Base-by-base conservation (phyloP, 2,797 vertebrate species). In the Pipistrellus nathusii region DNA sequence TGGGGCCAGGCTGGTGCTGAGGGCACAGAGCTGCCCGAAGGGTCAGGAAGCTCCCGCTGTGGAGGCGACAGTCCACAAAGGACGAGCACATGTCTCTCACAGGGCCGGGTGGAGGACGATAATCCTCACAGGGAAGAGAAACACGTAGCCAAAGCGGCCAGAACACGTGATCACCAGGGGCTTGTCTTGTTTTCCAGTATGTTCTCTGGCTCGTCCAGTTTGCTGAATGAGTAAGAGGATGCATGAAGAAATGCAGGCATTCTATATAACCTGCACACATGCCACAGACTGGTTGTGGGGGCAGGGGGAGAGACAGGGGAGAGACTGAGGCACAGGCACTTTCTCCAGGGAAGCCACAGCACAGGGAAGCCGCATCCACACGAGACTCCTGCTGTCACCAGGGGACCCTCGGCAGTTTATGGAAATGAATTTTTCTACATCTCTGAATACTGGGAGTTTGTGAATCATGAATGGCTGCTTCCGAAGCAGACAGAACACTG, bases 111-210 rank as follows among this genome's bases (percentile, higher is more conserved):
- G 1, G 3, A n/a, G 46, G 8, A 41, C 9, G 35, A 30, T 6
- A 6, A 23, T 6, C 32, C 53, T 15, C 20, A 18, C 0, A 9
- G 53, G 53, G 8, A 83, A 75, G 1, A 51, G 46, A 41, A 59
- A 13, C 17, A n/a, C 1, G 4, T 0, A 68, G 73, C 55, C 46
- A 2, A 15, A 71, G 72, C 23, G 6, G 3, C 41, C 46, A 78
- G 88, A 77, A 64, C 0, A 0, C 6, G 3, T 12, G 17, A 8
- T 6, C 25, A 0, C 0, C 0, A 48, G 23, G 41, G 41, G 11
- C 15, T 41, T 41, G 7, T 44, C 71, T n/a, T 18, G 14, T n/a
- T 62, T 20, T 30, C 46, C 9, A 25, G 12, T 0, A 4, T 30
- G 6, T n/a, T 35, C 59, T 25, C 41, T 38, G 41, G 48, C 44